Percentiles rank a stretch among this genome's conserved stretches.
phyloP scores from a whole-genome alignment of 2,113 vertebrate species.

The Ornithorhynchus anatinus region DNA sequence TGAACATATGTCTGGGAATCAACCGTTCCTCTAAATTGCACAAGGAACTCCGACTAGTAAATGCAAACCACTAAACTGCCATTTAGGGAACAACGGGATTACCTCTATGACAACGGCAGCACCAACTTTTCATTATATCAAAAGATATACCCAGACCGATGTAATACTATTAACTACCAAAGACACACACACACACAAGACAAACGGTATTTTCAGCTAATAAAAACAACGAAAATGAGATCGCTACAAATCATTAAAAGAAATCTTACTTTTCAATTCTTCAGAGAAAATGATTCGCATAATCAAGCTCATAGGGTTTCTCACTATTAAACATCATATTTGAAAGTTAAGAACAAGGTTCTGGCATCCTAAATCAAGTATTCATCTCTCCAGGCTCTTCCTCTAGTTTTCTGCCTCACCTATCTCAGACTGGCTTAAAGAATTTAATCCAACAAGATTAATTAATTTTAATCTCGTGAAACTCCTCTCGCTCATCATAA shows the following conservation, averaged over 20 bases:
- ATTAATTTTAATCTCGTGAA: too few relatives aligned
- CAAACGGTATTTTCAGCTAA: neutral
- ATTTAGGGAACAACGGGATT: neutral
- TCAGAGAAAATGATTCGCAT: neutral
- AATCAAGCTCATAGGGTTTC: neutral
- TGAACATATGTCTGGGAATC: conserved; percentile 30
- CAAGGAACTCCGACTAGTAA: conserved; percentile 21
- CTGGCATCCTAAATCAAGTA: neutral
- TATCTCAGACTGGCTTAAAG: neutral
- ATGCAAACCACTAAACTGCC: neutral
- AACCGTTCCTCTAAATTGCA: neutral
- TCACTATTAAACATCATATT: neutral
- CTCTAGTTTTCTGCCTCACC: neutral
- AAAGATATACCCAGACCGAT: neutral
- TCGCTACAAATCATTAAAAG: neutral
- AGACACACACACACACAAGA: neutral
- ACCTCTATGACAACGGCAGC: neutral
- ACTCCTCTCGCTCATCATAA: neutral
- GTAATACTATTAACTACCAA: neutral
- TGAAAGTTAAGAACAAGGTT: conserved; percentile 3
- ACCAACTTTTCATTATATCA: conserved; percentile 9
- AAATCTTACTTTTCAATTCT: neutral
- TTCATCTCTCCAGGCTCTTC: neutral
- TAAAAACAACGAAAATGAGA: neutral
- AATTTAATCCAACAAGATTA: conserved; percentile 1